Evolutionary conservation across 1,140 invertebrate genomes (phyloP), one percentile per base, ranked within the genome.

Genomic region (Drosophila dunni): DNA sequence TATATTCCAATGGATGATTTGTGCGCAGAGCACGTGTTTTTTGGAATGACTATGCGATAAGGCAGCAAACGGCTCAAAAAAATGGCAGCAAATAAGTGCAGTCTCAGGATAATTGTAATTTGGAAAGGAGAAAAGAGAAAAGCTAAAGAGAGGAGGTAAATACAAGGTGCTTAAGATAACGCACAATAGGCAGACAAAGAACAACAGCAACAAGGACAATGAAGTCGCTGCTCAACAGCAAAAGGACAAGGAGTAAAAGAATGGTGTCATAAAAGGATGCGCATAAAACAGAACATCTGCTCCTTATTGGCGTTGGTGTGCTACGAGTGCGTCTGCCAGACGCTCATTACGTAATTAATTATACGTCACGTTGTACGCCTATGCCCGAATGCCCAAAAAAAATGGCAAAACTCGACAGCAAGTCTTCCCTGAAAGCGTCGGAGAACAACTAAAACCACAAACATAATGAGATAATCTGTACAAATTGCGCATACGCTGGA

Each of bases 291-390:
- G 58, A 82, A 79, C 71, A 73, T 65, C 56, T 64, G 36, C 7
- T 33, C 36, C 38, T 62, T 38, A 51, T 58, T 67, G 65, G 61
- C 69, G 54, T 54, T 69, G 72, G 48, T 29, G 24, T 60, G 71
- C 45, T 82, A 78, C 51, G 65, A 85, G 63, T 81, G 75, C 62
- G 66, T 71, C 79, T 76, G 79, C 70, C 75, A 85, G 78, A 72
- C 82, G 79, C 83, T 88, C 84, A 83, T 88, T 88, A 88, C 79
- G 84, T 74, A 89, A 88, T 88, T 89, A 89, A 88, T 88, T 88
- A 88, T 89, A 88, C 79, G 79, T 75, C 84, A 86, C 75, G 79
- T 83, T 79, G 79, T 79, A 65, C 70, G 82, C 75, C 72, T 75
- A 74, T 88, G 84, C 73, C 70, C 82, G 50, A 88, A 29, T 29